Conservation (phyloP, 2,797 vertebrate species). For the Eurystomus glaucurus region DNA sequence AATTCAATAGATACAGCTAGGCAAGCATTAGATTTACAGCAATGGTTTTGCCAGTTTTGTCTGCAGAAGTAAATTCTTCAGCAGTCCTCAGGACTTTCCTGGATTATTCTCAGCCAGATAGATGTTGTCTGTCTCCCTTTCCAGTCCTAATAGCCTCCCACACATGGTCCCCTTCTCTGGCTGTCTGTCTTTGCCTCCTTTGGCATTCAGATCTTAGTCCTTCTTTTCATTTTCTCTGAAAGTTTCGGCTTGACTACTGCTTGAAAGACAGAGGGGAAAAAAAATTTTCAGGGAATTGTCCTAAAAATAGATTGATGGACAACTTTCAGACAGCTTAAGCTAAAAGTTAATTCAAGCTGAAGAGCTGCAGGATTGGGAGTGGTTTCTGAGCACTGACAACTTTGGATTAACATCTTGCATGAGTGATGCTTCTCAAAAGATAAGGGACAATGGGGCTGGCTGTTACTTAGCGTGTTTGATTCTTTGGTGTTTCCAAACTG, state of each 20-base stretch:
- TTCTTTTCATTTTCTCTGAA: not conserved
- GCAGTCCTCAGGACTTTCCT: not conserved
- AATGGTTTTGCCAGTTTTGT: not conserved
- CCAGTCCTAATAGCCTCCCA: not conserved
- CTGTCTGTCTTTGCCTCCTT: not conserved
- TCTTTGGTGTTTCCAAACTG: not conserved
- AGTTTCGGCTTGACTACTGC: not conserved
- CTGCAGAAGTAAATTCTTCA: constrained; percentile 18
- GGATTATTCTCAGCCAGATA: not conserved
- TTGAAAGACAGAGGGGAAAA: not conserved
- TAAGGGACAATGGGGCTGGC: not conserved
- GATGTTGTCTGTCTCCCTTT: not conserved
- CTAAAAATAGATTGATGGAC: not conserved
- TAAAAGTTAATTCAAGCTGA: not conserved
- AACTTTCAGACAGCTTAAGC: not conserved
- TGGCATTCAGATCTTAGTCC: not conserved
- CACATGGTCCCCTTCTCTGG: not conserved
- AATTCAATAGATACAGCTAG: not conserved
- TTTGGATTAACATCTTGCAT: not conserved
- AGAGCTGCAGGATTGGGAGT: not conserved
- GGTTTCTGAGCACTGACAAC: not conserved
- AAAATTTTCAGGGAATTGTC: not conserved
- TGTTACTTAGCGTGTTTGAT: not conserved
- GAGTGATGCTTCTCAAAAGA: not conserved
- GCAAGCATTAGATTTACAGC: constrained; percentile 31